Base-by-base conservation (phyloP, 2,888 invertebrate species). In the Heliconius charithonia region DNA sequence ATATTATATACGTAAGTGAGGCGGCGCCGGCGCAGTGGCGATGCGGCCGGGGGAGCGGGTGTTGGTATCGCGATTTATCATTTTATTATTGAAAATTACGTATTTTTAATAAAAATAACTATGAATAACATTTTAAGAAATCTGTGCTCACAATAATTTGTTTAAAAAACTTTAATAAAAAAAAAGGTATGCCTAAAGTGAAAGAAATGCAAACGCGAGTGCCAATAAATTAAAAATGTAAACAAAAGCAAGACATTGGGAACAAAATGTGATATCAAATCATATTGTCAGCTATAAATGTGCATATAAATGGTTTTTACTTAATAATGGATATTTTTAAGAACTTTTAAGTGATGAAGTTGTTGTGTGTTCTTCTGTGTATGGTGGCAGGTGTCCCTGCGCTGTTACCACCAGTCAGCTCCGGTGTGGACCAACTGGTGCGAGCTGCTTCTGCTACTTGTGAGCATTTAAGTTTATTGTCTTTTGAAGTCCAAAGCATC, bases 361-460 rank as follows among this genome's bases (percentile, higher is more conserved):
- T 25, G 62, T 75, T 77, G 63, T 72, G 63, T 19, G 56, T 73
- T 79, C 79, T 70, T 56, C 25, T 45, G 63, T 70, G 41, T 56
- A 51, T 22, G 56, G 62, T n/a, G 63, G 75, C 65, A 27, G 76
- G 76, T 62, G 71, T 75, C 62, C 74, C 75, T 29, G 83, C 81
- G 65, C 66, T 85, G 22, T 70, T 84, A 45, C 81, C 84, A 29
- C 83, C 84, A 73, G 65, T 84, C 80, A 81, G 81, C 62, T 75
- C 75, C 66, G 82, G 83, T 22, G 75, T 86, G 45, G 85, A 84
- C 13, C 84, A 86, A 32, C 83, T 86, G 32, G 79, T 86, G 75
- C 81, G 79, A 66, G 85, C 81, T 19, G 85, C 84, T 29, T 82
- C 85, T 10, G 79, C 84, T 29, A 84, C 86, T 6, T 86, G 86